phyloP scores from a whole-genome alignment of 2,888 invertebrate genomes.

The Galerucella calmariensis region DNA sequence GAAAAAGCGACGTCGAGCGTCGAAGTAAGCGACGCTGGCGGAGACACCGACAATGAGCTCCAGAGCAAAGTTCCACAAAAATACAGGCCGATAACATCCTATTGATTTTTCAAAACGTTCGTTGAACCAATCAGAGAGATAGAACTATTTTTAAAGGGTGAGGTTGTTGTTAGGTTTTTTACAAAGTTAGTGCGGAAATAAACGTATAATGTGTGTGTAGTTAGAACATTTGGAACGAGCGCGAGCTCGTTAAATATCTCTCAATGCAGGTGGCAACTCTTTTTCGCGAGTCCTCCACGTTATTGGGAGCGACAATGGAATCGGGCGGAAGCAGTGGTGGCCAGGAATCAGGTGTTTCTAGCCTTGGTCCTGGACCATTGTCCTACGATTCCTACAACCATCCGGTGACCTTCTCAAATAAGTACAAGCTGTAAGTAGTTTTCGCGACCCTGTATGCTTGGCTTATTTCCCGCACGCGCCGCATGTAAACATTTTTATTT shows the following conservation, averaged over 20 bases:
- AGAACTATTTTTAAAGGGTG: constrained; percentile 69
- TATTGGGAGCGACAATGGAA: constrained; percentile 74
- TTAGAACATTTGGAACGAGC: constrained; percentile 54
- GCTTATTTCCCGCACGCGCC: constrained; percentile 50
- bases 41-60: constrained; percentile 63
- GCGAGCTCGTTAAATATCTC: constrained; percentile 58
- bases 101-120: constrained; percentile 75
- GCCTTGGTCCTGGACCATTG: constrained; percentile 57
- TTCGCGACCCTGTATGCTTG: constrained; percentile 46
- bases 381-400: constrained; percentile 63
- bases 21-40: constrained; percentile 64
- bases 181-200: constrained; percentile 59
- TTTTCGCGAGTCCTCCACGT: constrained; percentile 75
- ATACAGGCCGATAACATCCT: constrained; percentile 70
- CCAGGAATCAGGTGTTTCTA: constrained; percentile 60
- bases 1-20: constrained; percentile 61
- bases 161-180: constrained; percentile 67
- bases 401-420: constrained; percentile 63
- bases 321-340: constrained; percentile 66
- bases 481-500: constrained; percentile 55
- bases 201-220: constrained; percentile 55
- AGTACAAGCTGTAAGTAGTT: constrained; percentile 65
- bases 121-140: constrained; percentile 67
- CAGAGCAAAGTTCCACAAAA: constrained; percentile 64
- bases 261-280: constrained; percentile 76